Evolutionary conservation across 2,113 vertebrate species (phyloP).

Genomic region (Petrocephalus zakoni): DNA sequence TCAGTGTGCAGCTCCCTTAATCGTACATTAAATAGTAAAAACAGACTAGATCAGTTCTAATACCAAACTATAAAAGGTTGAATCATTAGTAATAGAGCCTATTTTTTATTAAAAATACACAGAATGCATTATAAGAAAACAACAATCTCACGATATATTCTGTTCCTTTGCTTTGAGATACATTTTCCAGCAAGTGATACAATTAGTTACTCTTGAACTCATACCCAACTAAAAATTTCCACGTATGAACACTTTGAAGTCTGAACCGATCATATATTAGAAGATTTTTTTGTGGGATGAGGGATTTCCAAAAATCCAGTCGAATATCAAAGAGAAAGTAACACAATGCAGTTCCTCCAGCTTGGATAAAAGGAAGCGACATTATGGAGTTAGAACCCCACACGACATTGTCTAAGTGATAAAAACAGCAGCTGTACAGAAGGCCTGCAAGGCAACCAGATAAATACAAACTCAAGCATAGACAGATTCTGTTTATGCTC

Average conservation of each 20-base stretch:
- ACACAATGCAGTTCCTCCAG: conserved; percentile 14
- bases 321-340: neutral
- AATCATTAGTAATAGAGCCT: neutral
- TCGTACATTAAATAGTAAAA: neutral
- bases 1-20: neutral
- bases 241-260: too few species aligned
- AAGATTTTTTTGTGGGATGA: neutral
- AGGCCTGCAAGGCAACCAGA: neutral
- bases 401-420: conserved; percentile 14
- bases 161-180: neutral
- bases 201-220: neutral
- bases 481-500: conserved; percentile 30
- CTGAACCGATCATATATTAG: neutral
- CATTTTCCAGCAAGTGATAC: neutral
- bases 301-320: neutral
- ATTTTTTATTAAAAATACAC: neutral
- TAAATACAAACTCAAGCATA: conserved; percentile 25
- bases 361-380: conserved; percentile 20
- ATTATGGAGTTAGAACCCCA: too few species aligned
- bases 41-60: neutral
- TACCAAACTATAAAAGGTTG: neutral
- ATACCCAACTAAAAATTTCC: neutral
- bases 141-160: neutral
- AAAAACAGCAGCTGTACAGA: conserved; percentile 5
- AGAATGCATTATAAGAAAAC: neutral